Base-by-base conservation (phyloP, 2,888 invertebrate species). In the Acronicta alni region DNA sequence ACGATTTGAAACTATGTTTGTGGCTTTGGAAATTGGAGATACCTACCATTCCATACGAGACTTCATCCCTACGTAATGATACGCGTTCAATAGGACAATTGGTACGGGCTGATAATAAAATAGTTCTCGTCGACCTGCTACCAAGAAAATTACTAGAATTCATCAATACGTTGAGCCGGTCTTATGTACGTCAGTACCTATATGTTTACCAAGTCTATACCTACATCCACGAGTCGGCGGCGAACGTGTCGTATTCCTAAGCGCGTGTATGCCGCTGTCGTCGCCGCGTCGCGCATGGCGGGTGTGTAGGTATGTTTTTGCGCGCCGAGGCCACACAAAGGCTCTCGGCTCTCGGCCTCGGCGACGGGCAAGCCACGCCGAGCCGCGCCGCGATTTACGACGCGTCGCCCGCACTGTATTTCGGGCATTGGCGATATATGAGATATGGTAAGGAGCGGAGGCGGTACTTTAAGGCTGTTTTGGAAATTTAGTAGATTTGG, bases 351-450 rank as follows among this genome's bases (percentile, higher is more conserved):
- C 42, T 38, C 67, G 67, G 72, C 65, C 70, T 55, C 65, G 70
- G 49, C 58, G 66, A 57, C 66, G 58, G 55, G 59, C 72, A 90
- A 52, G 67, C 72, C 60, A 42, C 48, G 37, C 73, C 92, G 82
- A 86, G 88, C 88, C 88, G 91, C 91, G 93, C 90, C 94, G 94
- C 95, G 95, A 95, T 92, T 95, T 95, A 95, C 95, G 95, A 92
- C 95, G 83, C 86, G 90, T 84, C 94, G 94, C 94, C 94, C 89
- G 90, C 92, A 88, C 92, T 89, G 91, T 92, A 92, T 93, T 93
- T 93, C 88, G 93, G 92, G 91, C 92, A 91, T 90, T 89, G 91
- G 82, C 86, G 87, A 88, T 87, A 83, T 67, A 58, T 63, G 15
- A 26, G 75, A 84, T 77, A 37, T 45, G 32, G 3, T 48, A 79